Conservation (phyloP, 1,140 invertebrate species). For the Zaprionus ghesquierei region DNA sequence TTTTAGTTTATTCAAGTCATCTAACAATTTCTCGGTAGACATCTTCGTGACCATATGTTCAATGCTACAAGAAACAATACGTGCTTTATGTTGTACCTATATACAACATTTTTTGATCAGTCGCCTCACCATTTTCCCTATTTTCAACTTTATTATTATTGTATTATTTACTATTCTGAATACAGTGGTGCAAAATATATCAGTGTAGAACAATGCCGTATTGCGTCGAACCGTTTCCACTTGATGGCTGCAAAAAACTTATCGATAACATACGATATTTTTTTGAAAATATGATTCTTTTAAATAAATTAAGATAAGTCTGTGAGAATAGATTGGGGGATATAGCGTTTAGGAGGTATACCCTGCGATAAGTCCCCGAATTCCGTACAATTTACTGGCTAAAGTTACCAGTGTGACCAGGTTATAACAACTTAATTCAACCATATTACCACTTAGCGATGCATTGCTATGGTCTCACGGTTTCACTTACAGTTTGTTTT, state of each 20-base stretch:
- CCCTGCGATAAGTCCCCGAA: no score
- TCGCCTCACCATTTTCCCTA: neutral
- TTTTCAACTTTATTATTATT: conserved; percentile 15
- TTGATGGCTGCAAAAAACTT: neutral
- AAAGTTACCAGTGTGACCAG: no score
- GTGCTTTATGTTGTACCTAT: neutral
- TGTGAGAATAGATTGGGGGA: no score
- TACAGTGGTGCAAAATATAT: conserved; percentile 18
- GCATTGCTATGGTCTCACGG: no score
- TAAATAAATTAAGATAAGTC: no score
- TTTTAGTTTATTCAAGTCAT: conserved; percentile 83
- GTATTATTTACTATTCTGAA: conserved; percentile 40
- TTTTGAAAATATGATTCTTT: neutral
- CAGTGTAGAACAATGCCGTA: conserved; percentile 7
- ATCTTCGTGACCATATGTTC: conserved; percentile 17
- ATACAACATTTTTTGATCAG: neutral
- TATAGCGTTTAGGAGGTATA: no score
- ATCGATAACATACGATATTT: neutral
- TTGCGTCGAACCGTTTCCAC: neutral
- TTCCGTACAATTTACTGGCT: no score
- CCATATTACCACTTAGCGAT: no score
- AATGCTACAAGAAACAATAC: neutral
- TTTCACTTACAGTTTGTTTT: no score
- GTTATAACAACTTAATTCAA: no score
- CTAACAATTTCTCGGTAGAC: conserved; percentile 79